Evolutionary conservation across 2,888 invertebrate genomes (phyloP).

Genomic region (Papilio protenor): DNA sequence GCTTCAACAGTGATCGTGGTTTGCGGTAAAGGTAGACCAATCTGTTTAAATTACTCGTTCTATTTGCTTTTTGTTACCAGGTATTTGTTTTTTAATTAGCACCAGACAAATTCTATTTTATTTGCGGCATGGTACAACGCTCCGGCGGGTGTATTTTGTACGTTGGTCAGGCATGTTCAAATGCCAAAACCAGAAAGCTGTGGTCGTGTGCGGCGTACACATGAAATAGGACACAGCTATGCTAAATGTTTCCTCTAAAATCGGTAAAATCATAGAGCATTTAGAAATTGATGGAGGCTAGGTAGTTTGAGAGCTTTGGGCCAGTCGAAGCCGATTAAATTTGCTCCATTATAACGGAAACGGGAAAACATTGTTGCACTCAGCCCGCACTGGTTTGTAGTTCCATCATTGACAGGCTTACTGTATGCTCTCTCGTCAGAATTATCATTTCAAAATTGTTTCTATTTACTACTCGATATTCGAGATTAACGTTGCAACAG

Average conservation of each 20-base stretch:
- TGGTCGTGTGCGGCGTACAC: constrained; percentile 62
- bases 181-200: constrained; percentile 75
- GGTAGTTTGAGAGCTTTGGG: constrained; percentile 54
- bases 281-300: constrained; percentile 55
- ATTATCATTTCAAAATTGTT: background rate
- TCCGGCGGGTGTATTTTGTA: constrained; percentile 64
- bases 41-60: constrained; percentile 55
- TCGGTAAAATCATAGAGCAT: constrained; percentile 64
- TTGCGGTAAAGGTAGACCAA: constrained; percentile 48
- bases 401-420: constrained; percentile 48
- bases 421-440: constrained; percentile 1
- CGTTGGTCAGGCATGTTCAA: constrained; percentile 65
- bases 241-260: constrained; percentile 62
- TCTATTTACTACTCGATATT: background rate
- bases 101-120: constrained; percentile 74
- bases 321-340: constrained; percentile 66
- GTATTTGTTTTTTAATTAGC: constrained; percentile 74
- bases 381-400: constrained; percentile 48
- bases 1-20: constrained; percentile 45
- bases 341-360: constrained; percentile 62
- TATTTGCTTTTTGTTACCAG: constrained; percentile 59
- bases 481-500: background rate
- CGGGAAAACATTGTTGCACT: constrained; percentile 58
- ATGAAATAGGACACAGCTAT: constrained; percentile 59
- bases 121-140: constrained; percentile 67